phyloP scores from a whole-genome alignment of 1,140 invertebrate species.

The Atta cephalotes region DNA sequence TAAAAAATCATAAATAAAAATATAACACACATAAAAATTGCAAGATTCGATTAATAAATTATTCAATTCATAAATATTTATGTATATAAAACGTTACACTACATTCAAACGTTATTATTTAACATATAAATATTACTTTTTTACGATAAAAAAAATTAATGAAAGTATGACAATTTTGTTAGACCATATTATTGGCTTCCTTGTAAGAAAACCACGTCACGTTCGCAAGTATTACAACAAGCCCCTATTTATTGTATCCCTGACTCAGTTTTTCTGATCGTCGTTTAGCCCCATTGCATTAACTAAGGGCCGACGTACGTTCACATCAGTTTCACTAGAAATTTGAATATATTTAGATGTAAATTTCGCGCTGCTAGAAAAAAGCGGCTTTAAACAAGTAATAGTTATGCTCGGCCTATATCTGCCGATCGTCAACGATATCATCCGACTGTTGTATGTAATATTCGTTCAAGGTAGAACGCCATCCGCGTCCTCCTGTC shows the following conservation, averaged over 20 bases:
- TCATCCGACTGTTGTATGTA: neutral
- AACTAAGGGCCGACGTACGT: conserved; percentile 3
- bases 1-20: neutral
- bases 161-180: neutral
- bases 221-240: conserved; percentile 25
- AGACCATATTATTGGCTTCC: neutral
- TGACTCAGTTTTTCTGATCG: conserved; percentile 42
- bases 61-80: neutral
- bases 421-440: conserved; percentile 20
- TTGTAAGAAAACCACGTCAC: conserved; percentile 36
- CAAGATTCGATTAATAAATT: neutral
- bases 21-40: neutral
- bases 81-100: neutral
- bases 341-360: conserved; percentile 32
- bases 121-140: neutral
- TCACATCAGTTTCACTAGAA: neutral
- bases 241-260: conserved; percentile 46
- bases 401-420: neutral
- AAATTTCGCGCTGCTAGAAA: neutral
- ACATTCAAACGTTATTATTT: neutral
- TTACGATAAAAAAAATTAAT: neutral
- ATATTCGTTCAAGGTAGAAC: conserved; percentile 8
- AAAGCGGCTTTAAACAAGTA: neutral
- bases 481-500: neutral
- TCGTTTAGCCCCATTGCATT: conserved; percentile 5